Conservation (phyloP, 2,888 invertebrate species). For the Sarcophaga carnaria region DNA sequence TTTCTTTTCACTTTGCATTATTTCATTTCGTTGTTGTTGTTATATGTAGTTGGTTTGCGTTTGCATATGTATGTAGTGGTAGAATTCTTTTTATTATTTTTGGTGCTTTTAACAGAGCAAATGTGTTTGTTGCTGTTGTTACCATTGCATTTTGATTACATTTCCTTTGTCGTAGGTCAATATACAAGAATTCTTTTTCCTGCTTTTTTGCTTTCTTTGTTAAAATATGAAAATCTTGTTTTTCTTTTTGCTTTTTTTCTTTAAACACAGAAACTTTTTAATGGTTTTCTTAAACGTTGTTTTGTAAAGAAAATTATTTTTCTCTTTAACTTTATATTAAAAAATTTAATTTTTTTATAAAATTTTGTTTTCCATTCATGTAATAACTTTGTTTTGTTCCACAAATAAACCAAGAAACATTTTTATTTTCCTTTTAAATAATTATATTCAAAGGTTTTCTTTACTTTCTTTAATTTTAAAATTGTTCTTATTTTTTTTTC, state of each 20-base stretch:
- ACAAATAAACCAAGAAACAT: neutral
- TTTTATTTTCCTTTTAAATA: slow-evolving; percentile 23
- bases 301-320: too few relatives aligned
- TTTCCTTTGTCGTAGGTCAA: slow-evolving; percentile 81
- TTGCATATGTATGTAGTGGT: neutral
- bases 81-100: too few relatives aligned
- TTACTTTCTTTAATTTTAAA: neutral
- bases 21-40: neutral
- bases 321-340: too few relatives aligned
- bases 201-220: slow-evolving; percentile 45
- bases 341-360: neutral
- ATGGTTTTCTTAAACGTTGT: neutral
- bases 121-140: slow-evolving; percentile 39
- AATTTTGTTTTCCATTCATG: neutral
- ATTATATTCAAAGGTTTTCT: neutral
- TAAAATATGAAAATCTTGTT: slow-evolving; percentile 17
- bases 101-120: too few relatives aligned
- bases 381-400: slow-evolving; percentile 10
- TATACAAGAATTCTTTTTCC: slow-evolving; percentile 66
- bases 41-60: neutral
- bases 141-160: slow-evolving; percentile 78
- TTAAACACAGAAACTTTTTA: neutral
- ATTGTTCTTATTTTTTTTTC: slow-evolving; percentile 27
- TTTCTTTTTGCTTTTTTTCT: slow-evolving; percentile 11
- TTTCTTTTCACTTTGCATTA: slow-evolving; percentile 23